A percentile compares a stretch with the other conserved stretches of the same genome.
These are phyloP conservation scores for Microctenopoma lineatum DNA, from an alignment of 2,797 vertebrate species.

Conservation along the genomic window DNA sequence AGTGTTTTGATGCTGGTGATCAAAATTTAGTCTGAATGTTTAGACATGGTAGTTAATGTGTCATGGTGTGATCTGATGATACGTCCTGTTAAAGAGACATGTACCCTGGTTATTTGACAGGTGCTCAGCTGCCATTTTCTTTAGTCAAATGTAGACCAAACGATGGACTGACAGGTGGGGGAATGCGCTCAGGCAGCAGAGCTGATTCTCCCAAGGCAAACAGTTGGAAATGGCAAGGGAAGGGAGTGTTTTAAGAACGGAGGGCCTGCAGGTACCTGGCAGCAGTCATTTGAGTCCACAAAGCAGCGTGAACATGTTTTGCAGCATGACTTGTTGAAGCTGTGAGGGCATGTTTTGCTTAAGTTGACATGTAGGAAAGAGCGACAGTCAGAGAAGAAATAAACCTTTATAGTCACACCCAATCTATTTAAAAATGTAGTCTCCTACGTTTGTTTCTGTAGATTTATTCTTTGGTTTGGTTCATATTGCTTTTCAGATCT, in stretches of 20 bases:
- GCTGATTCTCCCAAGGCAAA: conserved; percentile 53
- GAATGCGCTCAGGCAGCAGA: conserved; percentile 39
- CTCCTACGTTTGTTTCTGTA: neutral
- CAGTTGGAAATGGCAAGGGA: conserved; percentile 45
- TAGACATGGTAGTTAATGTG: neutral
- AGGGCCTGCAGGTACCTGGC: conserved; percentile 56
- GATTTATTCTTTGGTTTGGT: neutral
- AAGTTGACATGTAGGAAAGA: conserved; percentile 47
- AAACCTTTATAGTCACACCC: conserved; percentile 3
- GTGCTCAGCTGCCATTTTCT: conserved; percentile 35
- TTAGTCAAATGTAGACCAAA: conserved; percentile 34
- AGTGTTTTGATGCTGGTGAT: neutral
- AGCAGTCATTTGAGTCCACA: conserved; percentile 57
- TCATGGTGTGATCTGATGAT: conserved; percentile 5
- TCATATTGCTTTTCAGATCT: conserved; percentile 1
- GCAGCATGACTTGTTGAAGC: conserved; percentile 48
- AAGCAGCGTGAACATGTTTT: conserved; percentile 39
- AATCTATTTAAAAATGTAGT: conserved; percentile 2
- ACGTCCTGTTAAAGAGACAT: conserved; percentile 19
- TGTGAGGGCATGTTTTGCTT: conserved; percentile 35
- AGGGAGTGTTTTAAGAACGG: conserved; percentile 41
- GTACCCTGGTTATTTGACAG: conserved; percentile 17
- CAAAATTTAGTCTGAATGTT: neutral
- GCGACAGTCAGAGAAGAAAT: conserved; percentile 19
- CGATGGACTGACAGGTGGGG: conserved; percentile 49